Evolutionary conservation across 2,888 invertebrate genomes (phyloP).

Genomic region (Thalpophila matura): DNA sequence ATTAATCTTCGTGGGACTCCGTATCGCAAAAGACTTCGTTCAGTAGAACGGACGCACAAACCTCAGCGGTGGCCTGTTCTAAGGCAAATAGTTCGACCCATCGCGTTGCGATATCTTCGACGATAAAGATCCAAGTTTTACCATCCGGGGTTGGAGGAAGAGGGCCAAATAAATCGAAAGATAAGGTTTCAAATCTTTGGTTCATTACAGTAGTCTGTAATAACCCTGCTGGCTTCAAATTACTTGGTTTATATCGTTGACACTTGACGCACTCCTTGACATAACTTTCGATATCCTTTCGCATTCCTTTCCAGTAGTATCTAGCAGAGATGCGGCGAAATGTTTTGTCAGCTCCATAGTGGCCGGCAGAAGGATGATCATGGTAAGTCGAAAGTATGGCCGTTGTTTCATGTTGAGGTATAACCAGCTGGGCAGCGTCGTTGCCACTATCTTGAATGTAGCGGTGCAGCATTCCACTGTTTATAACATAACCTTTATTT

Average conservation of each 20-base stretch:
- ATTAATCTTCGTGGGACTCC: neutral
- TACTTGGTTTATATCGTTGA: slow-evolving; percentile 49
- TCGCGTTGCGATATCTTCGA: neutral
- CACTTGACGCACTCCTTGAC: slow-evolving; percentile 45
- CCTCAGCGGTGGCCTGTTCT: neutral
- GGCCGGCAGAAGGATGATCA: slow-evolving; percentile 10
- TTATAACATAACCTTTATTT: too few species aligned
- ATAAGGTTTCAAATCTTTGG: slow-evolving; percentile 51
- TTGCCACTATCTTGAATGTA: slow-evolving; percentile 28
- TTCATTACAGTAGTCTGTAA: slow-evolving; percentile 38
- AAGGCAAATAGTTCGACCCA: slow-evolving; percentile 4
- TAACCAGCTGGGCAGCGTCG: slow-evolving; percentile 56
- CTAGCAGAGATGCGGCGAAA: slow-evolving; percentile 47
- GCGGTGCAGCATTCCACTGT: too few species aligned
- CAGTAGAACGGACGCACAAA: neutral
- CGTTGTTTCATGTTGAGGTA: slow-evolving; percentile 57
- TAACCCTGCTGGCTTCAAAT: slow-evolving; percentile 51
- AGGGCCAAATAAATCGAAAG: slow-evolving; percentile 54
- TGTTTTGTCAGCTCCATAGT: slow-evolving; percentile 45
- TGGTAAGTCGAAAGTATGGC: slow-evolving; percentile 47
- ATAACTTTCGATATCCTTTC: slow-evolving; percentile 46
- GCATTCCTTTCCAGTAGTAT: slow-evolving; percentile 65
- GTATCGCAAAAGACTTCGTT: slow-evolving; percentile 4
- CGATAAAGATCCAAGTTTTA: neutral
- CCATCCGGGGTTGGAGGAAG: neutral